phyloP scores from a whole-genome alignment of 2,113 vertebrate species.

The Thamnophis sirtalis region DNA sequence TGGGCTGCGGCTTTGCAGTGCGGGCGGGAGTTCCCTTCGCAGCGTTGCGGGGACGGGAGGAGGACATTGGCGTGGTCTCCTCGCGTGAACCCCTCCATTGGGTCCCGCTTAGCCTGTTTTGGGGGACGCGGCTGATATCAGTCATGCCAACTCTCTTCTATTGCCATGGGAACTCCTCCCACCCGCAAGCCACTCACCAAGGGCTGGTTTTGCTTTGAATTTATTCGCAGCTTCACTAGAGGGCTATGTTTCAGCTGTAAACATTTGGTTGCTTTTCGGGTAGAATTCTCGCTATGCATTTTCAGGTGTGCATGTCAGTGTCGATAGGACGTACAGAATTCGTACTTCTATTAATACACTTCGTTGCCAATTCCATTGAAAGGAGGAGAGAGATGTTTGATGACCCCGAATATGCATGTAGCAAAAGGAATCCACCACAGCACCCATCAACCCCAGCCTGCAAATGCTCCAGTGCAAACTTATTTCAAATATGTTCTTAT shows the following conservation, averaged over 20 bases:
- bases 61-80: not conserved
- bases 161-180: constrained; percentile 31
- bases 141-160: not conserved
- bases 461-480: not conserved
- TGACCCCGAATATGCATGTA: not conserved
- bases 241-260: not conserved
- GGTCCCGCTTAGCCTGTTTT: not conserved
- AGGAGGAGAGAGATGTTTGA: not conserved
- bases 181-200: not conserved
- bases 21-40: not conserved
- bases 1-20: constrained; percentile 23
- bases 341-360: not conserved
- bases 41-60: not conserved
- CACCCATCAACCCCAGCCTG: not conserved
- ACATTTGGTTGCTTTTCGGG: not conserved
- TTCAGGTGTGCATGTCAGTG: not conserved
- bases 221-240: not conserved
- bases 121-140: not conserved
- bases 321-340: not conserved
- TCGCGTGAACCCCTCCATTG: not conserved
- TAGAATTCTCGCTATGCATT: not conserved
- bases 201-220: not conserved
- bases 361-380: not conserved
- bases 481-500: not conserved
- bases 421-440: not conserved